phyloP scores from a whole-genome alignment of 2,888 invertebrate genomes.

The Microctonus hyperodae region DNA sequence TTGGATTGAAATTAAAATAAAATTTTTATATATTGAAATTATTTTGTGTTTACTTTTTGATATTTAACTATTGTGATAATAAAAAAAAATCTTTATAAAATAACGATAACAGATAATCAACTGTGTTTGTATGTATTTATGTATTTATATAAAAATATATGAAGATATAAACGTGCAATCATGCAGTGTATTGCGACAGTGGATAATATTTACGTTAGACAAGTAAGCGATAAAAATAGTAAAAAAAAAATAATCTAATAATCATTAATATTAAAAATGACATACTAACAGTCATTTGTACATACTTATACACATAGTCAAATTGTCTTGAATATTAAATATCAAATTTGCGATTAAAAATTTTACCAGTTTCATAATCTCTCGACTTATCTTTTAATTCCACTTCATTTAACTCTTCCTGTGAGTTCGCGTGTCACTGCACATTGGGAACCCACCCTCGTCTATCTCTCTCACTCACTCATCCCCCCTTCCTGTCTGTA shows the following conservation, averaged over 20 bases:
- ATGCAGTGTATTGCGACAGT: constrained; percentile 11
- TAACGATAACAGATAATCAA: not conserved
- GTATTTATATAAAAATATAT: no score
- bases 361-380: constrained; percentile 27
- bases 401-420: constrained; percentile 46
- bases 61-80: not conserved
- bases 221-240: not conserved
- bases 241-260: constrained; percentile 1
- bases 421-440: constrained; percentile 44
- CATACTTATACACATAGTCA: not conserved
- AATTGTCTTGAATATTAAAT: constrained; percentile 8
- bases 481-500: constrained; percentile 1
- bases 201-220: not conserved
- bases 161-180: constrained; percentile 9
- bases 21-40: no score
- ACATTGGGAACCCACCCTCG: constrained; percentile 39
- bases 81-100: not conserved
- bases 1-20: no score
- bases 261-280: no score
- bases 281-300: no score
- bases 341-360: constrained; percentile 18
- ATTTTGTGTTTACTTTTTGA: not conserved
- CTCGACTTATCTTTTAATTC: constrained; percentile 41
- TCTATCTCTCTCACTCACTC: constrained; percentile 24
- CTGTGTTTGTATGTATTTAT: not conserved